phyloP scores from a whole-genome alignment of 1,140 invertebrate genomes.

The Planococcus citri region DNA sequence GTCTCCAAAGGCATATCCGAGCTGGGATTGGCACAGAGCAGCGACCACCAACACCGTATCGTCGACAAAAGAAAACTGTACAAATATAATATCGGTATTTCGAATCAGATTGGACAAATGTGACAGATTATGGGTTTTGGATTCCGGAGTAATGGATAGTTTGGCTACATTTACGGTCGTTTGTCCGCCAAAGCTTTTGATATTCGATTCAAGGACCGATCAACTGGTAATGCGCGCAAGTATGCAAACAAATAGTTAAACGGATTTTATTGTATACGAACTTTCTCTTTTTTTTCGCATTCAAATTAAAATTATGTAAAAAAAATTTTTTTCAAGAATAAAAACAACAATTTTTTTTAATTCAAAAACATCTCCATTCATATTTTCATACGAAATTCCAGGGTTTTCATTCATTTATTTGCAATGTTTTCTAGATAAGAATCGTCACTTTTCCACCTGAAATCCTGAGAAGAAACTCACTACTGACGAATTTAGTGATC shows the following conservation, averaged over 20 bases:
- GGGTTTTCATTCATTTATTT: too few relatives aligned
- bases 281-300: too few relatives aligned
- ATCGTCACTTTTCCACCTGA: slow-evolving; percentile 44
- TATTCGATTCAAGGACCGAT: slow-evolving; percentile 51
- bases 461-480: slow-evolving; percentile 49
- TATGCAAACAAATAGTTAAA: too few relatives aligned
- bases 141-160: slow-evolving; percentile 56
- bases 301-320: too few relatives aligned
- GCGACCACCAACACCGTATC: slow-evolving; percentile 34
- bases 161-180: slow-evolving; percentile 57
- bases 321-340: too few relatives aligned
- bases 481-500: slow-evolving; percentile 62
- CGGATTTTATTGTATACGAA: too few relatives aligned
- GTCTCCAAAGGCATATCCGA: slow-evolving; percentile 50
- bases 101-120: slow-evolving; percentile 55
- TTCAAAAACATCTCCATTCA: too few relatives aligned
- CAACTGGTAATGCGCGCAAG: slow-evolving; percentile 25
- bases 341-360: too few relatives aligned
- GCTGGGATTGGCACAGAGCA: slow-evolving; percentile 62
- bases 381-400: too few relatives aligned
- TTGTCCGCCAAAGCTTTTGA: slow-evolving; percentile 64
- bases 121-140: slow-evolving; percentile 60
- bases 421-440: slow-evolving; percentile 27
- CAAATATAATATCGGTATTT: slow-evolving; percentile 62
- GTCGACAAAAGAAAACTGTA: slow-evolving; percentile 50